Evolutionary conservation across 2,113 vertebrate species (phyloP), one percentile per base, ranked within the genome.

Genomic region (Phyllostomus discolor): DNA sequence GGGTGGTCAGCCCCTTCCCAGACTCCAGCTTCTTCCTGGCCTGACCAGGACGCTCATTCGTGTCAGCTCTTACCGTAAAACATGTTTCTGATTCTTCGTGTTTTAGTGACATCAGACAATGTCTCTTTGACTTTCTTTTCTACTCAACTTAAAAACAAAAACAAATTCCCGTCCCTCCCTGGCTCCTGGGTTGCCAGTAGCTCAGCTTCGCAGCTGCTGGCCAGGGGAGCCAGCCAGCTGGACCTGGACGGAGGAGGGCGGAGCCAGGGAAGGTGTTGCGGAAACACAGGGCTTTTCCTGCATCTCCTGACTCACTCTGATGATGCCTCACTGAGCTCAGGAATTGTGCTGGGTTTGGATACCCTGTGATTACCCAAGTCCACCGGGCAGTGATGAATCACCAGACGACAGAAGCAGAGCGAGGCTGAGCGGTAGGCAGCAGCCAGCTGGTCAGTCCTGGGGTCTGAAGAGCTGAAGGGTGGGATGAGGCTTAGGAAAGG

Each of bases 51-150:
- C 20, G 8, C 10, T 79, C 11, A 54, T 48, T 22, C 57, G 9
- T 81, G 59, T 72, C 28, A 66, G 62, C n/a, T 76, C 31, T 81
- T 78, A 80, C 48, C 4, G 22, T 26, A 75, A 59, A 66, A 59
- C 15, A 67, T 78, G 52, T 83, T 83, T 92, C 86, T 52, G 0
- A 84, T 79, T 70, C 41, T 50, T 41, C 22, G 31, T 78, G 83
- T 8, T 7, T 73, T 52, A 20, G 50, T 78, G 17, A 52, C 12
- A 46, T 78, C 75, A 52, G 19, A 52, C 17, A 76, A 46, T 78
- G 9, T 88, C 10, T 50, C 69, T 59, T 59, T 89, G 67, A 75
- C 64, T 84, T 80, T 84, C 33, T 88, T 90, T 89, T 84, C 17
- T 62, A 52, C 4, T 86, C 46, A 66, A 10, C 35, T 83, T n/a